Evolutionary conservation across 2,113 vertebrate genomes (phyloP), one percentile per base, ranked within the genome.

Genomic region (Ginglymostoma cirratum): DNA sequence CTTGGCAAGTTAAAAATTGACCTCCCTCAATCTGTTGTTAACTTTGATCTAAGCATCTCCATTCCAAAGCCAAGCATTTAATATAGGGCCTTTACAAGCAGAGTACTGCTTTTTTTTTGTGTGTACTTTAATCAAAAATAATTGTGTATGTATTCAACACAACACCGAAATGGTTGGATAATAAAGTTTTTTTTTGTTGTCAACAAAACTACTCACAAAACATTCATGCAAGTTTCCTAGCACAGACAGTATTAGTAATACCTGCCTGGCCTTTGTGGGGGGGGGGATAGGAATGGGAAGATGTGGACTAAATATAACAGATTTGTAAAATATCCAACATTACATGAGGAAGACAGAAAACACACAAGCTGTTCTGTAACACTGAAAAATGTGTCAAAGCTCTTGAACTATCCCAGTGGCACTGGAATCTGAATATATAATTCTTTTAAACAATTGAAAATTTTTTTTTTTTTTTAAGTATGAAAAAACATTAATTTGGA

Each of bases 111-210:
- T 67, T 95, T 95, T 48, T 95, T 45, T 72, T 72, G 67, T 95
- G 69, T 95, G 69, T 95, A 72, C 94, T 95, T 95, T 95, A 95
- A 95, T 95, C 94, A 95, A 95, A 95, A 95, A 95, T 95, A 95
- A 95, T 72, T 72, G 67, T 90, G 87, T 95, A 95, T 95, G 94
- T 95, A 95, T 72, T 72, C 94, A 52, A 72, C 94, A 95, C 94
- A 95, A 42, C 94, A 95, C 94, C 76, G 67, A 95, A 61, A 95
- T 52, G 94, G 69, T 95, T 72, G 94, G 70, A 95, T 72, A 94
- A 94, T 90, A 90, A 93, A 72, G 94, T 65, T 65, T 92, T 21
- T 65, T 45, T 48, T 52, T 94, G 66, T 70, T 24, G 66, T 27
- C 93, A 69, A 94, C 93, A 70, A 24, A 69, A 42, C 92, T 38